phyloP scores from a whole-genome alignment of 2,113 vertebrate species.

The Coptodon bakossiorum region DNA sequence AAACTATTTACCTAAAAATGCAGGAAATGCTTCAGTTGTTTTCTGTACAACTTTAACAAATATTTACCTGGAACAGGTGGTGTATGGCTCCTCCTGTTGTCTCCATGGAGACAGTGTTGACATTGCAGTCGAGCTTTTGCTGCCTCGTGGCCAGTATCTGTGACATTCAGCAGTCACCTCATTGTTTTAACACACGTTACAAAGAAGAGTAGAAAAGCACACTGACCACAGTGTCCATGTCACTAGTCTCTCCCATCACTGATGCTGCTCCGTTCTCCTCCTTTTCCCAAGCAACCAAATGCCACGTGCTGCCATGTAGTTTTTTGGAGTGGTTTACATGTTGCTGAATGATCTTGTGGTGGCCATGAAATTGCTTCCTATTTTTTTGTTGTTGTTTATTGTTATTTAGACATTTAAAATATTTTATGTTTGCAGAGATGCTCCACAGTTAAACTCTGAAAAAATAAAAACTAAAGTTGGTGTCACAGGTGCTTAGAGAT shows the following conservation, averaged over 20 bases:
- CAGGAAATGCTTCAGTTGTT: background rate
- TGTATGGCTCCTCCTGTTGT: background rate
- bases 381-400: background rate
- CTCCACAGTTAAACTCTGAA: background rate
- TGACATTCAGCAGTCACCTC: background rate
- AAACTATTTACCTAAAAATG: background rate
- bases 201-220: background rate
- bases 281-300: background rate
- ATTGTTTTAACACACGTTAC: background rate
- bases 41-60: background rate
- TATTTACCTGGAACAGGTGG: background rate
- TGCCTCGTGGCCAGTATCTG: background rate
- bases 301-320: fast-evolving
- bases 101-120: background rate
- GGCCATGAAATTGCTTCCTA: background rate
- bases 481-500: background rate
- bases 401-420: background rate
- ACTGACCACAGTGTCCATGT: background rate
- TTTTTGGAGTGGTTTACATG: background rate
- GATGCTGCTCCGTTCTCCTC: background rate
- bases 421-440: background rate
- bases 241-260: background rate
- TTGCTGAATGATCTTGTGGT: background rate
- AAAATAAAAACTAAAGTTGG: background rate
- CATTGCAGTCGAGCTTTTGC: background rate